A percentile compares a stretch with the other conserved stretches of the same genome.
phyloP scores from a whole-genome alignment of 2,888 invertebrate species.

The Escarpia spicata region DNA sequence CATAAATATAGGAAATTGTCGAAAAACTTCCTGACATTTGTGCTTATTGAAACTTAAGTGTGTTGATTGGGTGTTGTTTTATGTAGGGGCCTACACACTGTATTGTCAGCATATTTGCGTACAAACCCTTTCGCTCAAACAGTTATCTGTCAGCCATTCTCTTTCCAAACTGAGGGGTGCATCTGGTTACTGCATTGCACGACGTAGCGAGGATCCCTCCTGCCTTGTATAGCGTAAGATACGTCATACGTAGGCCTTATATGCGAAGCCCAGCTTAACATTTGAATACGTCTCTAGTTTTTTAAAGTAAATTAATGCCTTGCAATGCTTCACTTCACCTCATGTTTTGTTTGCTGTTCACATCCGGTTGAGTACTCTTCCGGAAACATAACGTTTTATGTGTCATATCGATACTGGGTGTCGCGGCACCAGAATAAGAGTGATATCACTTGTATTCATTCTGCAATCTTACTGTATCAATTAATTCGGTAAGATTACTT shows the following conservation, averaged over 20 bases:
- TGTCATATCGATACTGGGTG: background rate
- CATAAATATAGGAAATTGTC: background rate
- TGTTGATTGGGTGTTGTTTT: background rate
- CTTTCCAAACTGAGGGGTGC: no score
- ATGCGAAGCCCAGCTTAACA: no score
- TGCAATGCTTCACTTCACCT: no score
- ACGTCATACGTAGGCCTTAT: no score
- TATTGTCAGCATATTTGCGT: constrained; percentile 7
- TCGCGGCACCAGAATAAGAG: background rate
- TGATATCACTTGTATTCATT: background rate
- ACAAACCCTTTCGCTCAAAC: background rate
- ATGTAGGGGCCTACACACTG: background rate
- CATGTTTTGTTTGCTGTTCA: no score
- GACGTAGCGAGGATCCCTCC: no score
- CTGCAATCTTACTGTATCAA: background rate
- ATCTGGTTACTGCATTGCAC: background rate
- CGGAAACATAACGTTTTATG: background rate
- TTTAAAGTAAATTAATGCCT: no score
- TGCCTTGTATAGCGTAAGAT: no score
- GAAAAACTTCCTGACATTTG: background rate
- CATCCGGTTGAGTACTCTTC: background rate
- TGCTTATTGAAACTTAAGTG: background rate
- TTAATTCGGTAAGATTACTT: background rate
- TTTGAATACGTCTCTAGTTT: no score
- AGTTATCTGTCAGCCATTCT: no score